Percentiles rank a stretch among this genome's conserved stretches.
phyloP scores from a whole-genome alignment of 2,888 invertebrate species.

The Lamellibrachia satsuma region DNA sequence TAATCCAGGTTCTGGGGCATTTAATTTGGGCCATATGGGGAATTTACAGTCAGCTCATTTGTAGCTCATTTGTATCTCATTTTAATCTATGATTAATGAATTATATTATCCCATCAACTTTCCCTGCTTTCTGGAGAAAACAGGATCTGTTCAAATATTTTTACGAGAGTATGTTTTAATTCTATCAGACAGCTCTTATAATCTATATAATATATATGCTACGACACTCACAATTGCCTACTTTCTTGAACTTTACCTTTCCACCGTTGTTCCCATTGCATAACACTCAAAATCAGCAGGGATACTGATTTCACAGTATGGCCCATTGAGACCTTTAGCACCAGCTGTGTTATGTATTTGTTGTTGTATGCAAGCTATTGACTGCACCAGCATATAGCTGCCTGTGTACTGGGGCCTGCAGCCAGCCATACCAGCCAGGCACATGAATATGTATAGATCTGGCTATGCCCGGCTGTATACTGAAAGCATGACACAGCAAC shows the following conservation, averaged over 20 bases:
- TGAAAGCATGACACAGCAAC: background rate
- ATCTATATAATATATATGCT: no score
- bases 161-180: background rate
- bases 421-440: background rate
- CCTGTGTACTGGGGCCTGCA: background rate
- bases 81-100: background rate
- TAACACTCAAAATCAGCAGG: background rate
- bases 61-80: background rate
- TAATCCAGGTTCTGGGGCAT: background rate
- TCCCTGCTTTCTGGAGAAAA: background rate
- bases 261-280: background rate
- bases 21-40: background rate
- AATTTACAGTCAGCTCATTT: background rate
- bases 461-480: slow-evolving; percentile 1
- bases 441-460: slow-evolving; percentile 17
- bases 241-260: background rate
- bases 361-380: background rate
- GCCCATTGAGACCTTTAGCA: background rate
- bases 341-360: background rate
- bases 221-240: background rate
- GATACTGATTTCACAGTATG: background rate
- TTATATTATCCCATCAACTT: background rate
- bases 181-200: no score
- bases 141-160: background rate
- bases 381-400: background rate